Evolutionary conservation across 2,888 invertebrate genomes (phyloP).

Genomic region (Agrotis segetum): DNA sequence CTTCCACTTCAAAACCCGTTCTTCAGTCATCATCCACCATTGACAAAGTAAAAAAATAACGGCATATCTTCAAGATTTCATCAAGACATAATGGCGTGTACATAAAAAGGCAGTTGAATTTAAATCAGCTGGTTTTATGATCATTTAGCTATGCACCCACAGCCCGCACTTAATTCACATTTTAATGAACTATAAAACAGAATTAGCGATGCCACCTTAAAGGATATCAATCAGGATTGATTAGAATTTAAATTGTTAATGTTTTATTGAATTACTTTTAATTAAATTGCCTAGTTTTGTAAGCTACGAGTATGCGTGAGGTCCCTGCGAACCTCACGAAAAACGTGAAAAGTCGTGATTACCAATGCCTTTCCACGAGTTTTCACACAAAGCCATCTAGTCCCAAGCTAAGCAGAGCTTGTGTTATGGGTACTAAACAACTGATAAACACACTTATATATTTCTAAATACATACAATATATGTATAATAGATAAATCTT

Average conservation of each 20-base stretch:
- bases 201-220: constrained; percentile 47
- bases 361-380: too few relatives aligned
- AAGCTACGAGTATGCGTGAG: background rate
- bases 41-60: background rate
- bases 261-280: constrained; percentile 27
- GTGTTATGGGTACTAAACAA: too few relatives aligned
- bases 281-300: constrained; percentile 8
- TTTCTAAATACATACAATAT: too few relatives aligned
- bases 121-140: constrained; percentile 64
- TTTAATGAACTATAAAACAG: constrained; percentile 72
- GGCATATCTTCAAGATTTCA: constrained; percentile 15
- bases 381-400: too few relatives aligned
- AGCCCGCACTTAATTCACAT: constrained; percentile 54
- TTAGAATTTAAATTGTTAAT: constrained; percentile 38
- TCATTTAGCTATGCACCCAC: constrained; percentile 65
- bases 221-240: constrained; percentile 34
- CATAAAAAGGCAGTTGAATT: constrained; percentile 56
- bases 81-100: constrained; percentile 18
- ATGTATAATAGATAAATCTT: too few relatives aligned
- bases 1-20: background rate
- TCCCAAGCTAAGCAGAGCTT: too few relatives aligned
- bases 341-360: too few relatives aligned
- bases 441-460: too few relatives aligned
- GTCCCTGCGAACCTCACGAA: too few relatives aligned
- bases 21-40: background rate